Evolutionary conservation across 2,888 invertebrate species (phyloP), one percentile per base, ranked within the genome.

Genomic region (Pristionchus japonicus): DNA sequence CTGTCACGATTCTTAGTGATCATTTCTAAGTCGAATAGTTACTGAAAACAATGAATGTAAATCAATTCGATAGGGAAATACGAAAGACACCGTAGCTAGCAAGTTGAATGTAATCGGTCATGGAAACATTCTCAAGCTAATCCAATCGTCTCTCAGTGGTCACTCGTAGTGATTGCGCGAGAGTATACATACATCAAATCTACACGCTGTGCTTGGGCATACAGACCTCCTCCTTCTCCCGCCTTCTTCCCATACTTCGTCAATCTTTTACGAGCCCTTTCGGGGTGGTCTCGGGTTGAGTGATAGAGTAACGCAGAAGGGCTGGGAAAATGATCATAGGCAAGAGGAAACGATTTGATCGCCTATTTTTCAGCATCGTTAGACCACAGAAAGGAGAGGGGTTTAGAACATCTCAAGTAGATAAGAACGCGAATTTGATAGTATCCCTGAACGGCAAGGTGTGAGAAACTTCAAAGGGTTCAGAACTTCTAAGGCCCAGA

Each of bases 71-170:
- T 43, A 43, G 43, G 43, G 11, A 43, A 43, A 43, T 43, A 9
- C 43, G 3, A 4, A 20, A 57, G 57, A 57, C 17, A 20, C 57
- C 3, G 23, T 4, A 57, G 17, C 23, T 57, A 20, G 11, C 57
- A 13, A 57, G 57, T 20, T 57, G 23, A 3, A 57, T 20, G 17
- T 20, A 20, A 6, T 15, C 20, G 17, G 57, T 57, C 31, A 31
- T 15, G 20, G 20, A 64, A 64, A 31, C 20, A 31, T n/a, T 2
- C 34, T 11, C 31, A 64, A 31, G 89, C 87, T 85, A 70, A 82
- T 67, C 89, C 85, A 52, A 15, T 43, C 40, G 52, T 83, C 82
- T 80, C 82, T 83, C 89, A 67, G 37, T 84, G 20, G 34, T 83
- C 82, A 52, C 52, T 77, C 47, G 77, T n/a, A 77, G 47, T 77